Evolutionary conservation across 2,888 invertebrate species (phyloP), one percentile per base, ranked within the genome.

Genomic region (Bhutanitis thaidina): DNA sequence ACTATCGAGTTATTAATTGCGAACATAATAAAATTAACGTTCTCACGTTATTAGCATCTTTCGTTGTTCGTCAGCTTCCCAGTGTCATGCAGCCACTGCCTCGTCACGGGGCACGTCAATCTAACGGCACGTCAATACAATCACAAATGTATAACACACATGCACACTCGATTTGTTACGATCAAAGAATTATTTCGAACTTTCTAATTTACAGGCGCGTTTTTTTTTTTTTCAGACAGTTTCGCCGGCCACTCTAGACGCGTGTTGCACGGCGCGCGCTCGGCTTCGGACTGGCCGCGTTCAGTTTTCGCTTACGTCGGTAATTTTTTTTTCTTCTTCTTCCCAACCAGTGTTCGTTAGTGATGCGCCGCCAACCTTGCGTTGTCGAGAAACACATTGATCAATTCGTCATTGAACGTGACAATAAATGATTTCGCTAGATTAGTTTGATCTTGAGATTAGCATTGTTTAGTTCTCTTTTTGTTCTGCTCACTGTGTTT

Each of bases 41-140:
- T 43, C 87, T 86, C 68, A 88, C 88, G 85, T 83, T 85, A 87
- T 86, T 72, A 87, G 84, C 88, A 88, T 88, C 68, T 79, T n/a
- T 41, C 67, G 54, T 56, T 67, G 65, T 67, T 68, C 44, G 61
- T 75, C 74, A 77, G 74, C 75, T 81, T 80, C 79, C 78, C 73
- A 70, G 69, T 75, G 61, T 69, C 78, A 83, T 80, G 66, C 76
- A 83, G 81, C 70, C 77, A 76, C 79, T 71, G 68, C 61, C 71
- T 80, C 80, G 67, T 67, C 81, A 77, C 81, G 75, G 69, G 25
- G 71, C 73, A 70, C 74, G 71, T 65, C 64, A 74, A 71, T 56
- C n/a, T n/a, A n/a, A n/a, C n/a, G 25, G 71, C 73, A 70, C 74
- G 71, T 65, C 64, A 74, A 71, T 56, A 55, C 57, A 54, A 64